phyloP scores from a whole-genome alignment of 1,140 invertebrate genomes.

The Idris sp. region DNA sequence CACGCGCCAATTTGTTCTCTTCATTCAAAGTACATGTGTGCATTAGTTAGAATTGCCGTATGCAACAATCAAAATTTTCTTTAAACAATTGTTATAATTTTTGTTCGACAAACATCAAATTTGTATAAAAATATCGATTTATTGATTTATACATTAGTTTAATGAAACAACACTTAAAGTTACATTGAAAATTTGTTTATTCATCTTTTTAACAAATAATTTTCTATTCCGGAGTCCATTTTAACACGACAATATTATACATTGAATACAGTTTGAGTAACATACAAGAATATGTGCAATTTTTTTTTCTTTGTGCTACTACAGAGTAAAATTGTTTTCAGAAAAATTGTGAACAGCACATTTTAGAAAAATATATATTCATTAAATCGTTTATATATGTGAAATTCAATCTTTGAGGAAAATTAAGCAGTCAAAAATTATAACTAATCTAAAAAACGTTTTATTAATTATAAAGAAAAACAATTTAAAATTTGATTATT shows the following conservation, averaged over 20 bases:
- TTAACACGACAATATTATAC: slow-evolving; percentile 7
- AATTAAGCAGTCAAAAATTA: slow-evolving; percentile 2
- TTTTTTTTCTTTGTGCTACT: slow-evolving; percentile 24
- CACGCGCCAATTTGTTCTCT: slow-evolving; percentile 38
- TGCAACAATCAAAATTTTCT: no score
- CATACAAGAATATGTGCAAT: slow-evolving; percentile 21
- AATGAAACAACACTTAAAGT: no score
- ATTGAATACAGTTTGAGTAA: slow-evolving; percentile 6
- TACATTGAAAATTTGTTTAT: slow-evolving; percentile 17
- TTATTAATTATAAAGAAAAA: neutral
- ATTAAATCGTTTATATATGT: neutral
- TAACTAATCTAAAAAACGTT: neutral
- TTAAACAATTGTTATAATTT: no score
- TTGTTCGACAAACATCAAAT: no score
- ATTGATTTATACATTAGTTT: slow-evolving; percentile 1
- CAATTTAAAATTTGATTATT: no score
- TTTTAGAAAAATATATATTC: slow-evolving; percentile 12
- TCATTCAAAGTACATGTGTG: slow-evolving; percentile 29
- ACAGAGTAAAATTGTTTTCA: slow-evolving; percentile 5
- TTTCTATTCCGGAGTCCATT: neutral
- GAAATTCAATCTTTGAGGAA: slow-evolving; percentile 12
- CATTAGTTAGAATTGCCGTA: slow-evolving; percentile 9
- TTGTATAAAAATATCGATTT: slow-evolving; percentile 8
- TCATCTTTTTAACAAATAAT: slow-evolving; percentile 5
- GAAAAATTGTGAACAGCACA: neutral